phyloP scores from a whole-genome alignment of 2,888 invertebrate species.

The Pandemis heparana region DNA sequence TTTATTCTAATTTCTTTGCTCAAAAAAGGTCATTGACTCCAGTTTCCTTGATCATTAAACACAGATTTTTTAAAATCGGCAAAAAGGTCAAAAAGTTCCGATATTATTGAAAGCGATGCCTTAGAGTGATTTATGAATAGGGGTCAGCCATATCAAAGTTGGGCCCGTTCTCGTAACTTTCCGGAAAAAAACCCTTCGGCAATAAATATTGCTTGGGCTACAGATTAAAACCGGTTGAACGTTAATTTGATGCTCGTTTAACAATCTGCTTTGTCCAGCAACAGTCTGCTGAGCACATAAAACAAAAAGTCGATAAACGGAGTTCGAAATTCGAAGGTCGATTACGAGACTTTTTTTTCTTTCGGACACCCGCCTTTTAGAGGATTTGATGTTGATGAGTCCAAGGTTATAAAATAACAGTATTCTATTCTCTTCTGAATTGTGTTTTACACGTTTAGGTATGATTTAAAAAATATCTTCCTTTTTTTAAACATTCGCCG shows the following conservation, averaged over 20 bases:
- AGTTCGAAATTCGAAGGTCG: not conserved
- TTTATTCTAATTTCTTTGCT: not conserved
- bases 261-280: slow-evolving; percentile 26
- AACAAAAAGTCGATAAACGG: slow-evolving; percentile 10
- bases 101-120: slow-evolving; percentile 46
- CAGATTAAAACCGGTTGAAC: slow-evolving; percentile 34
- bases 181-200: slow-evolving; percentile 26
- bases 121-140: slow-evolving; percentile 46
- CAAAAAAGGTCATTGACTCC: not conserved
- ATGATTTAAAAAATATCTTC: too few species aligned
- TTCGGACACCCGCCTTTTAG: not conserved
- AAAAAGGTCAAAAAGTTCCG: slow-evolving; percentile 46
- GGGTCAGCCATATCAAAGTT: slow-evolving; percentile 32
- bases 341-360: slow-evolving; percentile 1
- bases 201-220: slow-evolving; percentile 35
- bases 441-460: too few species aligned
- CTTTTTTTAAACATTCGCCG: too few species aligned
- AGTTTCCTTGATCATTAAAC: slow-evolving; percentile 1
- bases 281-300: slow-evolving; percentile 20
- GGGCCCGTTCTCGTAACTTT: slow-evolving; percentile 24
- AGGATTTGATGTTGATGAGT: not conserved
- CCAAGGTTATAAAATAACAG: too few species aligned
- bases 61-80: slow-evolving; percentile 10
- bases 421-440: too few species aligned
- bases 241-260: slow-evolving; percentile 32